phyloP scores from a whole-genome alignment of 2,888 invertebrate genomes.

The Eupithecia vulgata region DNA sequence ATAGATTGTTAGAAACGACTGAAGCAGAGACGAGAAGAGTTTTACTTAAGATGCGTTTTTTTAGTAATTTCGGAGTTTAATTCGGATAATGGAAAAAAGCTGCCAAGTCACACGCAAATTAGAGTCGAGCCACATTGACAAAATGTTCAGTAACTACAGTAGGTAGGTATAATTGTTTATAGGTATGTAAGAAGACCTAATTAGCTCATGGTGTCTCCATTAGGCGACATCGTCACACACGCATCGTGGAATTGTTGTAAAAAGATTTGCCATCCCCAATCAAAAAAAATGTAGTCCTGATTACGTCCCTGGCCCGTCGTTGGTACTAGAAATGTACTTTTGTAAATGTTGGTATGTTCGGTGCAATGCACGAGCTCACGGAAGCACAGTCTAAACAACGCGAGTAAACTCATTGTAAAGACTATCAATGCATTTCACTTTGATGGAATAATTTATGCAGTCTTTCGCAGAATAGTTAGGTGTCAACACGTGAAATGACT shows the following conservation, averaged over 20 bases:
- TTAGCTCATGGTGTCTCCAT: neutral
- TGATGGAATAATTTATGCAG: neutral
- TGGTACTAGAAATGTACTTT: constrained; percentile 8
- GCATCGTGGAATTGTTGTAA: too few species aligned
- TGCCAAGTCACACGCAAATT: neutral
- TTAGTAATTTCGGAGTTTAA: neutral
- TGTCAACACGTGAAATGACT: neutral
- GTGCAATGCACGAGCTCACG: constrained; percentile 22
- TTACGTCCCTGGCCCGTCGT: neutral
- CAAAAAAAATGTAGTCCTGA: neutral
- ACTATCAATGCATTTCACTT: constrained; percentile 34
- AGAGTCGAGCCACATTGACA: too few species aligned
- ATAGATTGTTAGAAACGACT: neutral
- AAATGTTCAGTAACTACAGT: neutral
- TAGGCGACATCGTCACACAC: too few species aligned
- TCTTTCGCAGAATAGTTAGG: neutral
- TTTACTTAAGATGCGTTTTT: too few species aligned
- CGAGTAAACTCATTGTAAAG: constrained; percentile 19
- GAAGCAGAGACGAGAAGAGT: too few species aligned
- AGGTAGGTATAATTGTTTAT: neutral
- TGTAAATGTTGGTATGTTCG: constrained; percentile 5
- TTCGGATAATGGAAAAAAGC: neutral
- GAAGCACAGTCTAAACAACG: constrained; percentile 42
- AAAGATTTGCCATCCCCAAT: too few species aligned
- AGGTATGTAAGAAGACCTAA: neutral